These are phyloP conservation scores for Lepidurus apus DNA, from an alignment of 1,140 invertebrate species.

Conservation along the genomic window DNA sequence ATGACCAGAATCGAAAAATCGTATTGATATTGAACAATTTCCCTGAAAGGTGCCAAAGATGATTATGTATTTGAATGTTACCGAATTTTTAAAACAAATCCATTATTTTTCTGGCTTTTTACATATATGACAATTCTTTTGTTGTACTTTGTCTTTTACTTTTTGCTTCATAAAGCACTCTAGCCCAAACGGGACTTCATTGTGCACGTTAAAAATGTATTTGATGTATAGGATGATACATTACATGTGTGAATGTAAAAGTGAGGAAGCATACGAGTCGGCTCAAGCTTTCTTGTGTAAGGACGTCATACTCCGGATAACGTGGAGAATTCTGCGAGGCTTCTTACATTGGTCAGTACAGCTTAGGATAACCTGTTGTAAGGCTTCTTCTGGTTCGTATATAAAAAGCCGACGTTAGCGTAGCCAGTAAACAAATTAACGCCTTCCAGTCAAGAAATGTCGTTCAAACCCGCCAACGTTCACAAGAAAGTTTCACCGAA, in stretches of 20 bases:
- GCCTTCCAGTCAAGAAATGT: not conserved
- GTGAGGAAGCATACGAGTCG: too few relatives aligned
- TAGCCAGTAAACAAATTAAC: not conserved
- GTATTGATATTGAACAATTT: slow-evolving; percentile 20
- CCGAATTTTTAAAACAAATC: not conserved
- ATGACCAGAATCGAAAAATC: not conserved
- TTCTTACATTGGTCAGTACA: not conserved
- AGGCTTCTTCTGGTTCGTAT: not conserved
- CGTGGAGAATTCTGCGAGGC: not conserved
- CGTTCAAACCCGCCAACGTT: slow-evolving; percentile 12
- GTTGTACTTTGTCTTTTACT: too few relatives aligned
- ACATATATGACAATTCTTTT: not conserved
- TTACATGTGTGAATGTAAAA: too few relatives aligned
- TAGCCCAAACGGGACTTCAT: too few relatives aligned
- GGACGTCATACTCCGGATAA: not conserved
- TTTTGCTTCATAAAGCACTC: too few relatives aligned
- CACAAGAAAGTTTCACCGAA: slow-evolving; percentile 26
- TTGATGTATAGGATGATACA: too few relatives aligned
- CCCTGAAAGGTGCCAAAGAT: slow-evolving; percentile 10
- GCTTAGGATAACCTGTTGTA: not conserved
- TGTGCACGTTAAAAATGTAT: too few relatives aligned
- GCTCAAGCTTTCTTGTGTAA: too few relatives aligned
- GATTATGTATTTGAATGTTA: not conserved
- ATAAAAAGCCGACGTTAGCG: slow-evolving; percentile 4
- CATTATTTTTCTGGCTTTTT: not conserved